Conservation (phyloP, 2,113 vertebrate genomes). For the Clarias batrachus region DNA sequence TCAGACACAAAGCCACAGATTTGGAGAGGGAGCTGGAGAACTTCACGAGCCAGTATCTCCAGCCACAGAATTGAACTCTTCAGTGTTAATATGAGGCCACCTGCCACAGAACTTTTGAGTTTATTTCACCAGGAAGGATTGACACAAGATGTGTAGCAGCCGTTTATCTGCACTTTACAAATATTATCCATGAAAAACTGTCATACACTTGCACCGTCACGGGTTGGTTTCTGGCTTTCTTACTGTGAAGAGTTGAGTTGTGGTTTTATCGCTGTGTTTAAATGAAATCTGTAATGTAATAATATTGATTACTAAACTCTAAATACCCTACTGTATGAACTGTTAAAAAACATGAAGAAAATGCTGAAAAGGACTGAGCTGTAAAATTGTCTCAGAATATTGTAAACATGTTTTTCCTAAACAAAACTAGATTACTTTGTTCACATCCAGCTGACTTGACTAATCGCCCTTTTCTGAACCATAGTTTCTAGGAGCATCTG, state of each 20-base stretch:
- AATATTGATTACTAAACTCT: background rate
- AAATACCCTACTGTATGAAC: conserved; percentile 21
- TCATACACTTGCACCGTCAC: background rate
- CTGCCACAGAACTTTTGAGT: background rate
- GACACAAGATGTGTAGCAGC: background rate
- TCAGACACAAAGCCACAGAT: conserved; percentile 89
- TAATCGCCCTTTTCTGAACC: background rate
- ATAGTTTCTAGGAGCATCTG: conserved; percentile 17
- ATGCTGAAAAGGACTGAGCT: background rate
- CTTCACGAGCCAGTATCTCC: conserved; percentile 87
- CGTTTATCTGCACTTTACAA: conserved; percentile 20
- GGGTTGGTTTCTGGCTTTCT: background rate
- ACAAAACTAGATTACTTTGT: background rate
- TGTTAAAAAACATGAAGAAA: conserved; percentile 2
- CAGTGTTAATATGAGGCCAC: conserved; percentile 4
- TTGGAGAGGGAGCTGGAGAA: conserved; percentile 86
- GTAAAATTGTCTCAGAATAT: background rate
- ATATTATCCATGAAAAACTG: background rate
- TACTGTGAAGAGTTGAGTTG: background rate
- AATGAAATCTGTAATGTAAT: conserved; percentile 23
- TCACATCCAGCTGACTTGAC: background rate
- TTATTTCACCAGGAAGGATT: background rate
- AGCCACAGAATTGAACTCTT: conserved; percentile 64
- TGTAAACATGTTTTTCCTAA: background rate
- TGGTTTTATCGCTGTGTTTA: conserved; percentile 2